These are phyloP conservation scores for Altica lythri DNA, from an alignment of 2,888 invertebrate genomes.

Conservation along the genomic window DNA sequence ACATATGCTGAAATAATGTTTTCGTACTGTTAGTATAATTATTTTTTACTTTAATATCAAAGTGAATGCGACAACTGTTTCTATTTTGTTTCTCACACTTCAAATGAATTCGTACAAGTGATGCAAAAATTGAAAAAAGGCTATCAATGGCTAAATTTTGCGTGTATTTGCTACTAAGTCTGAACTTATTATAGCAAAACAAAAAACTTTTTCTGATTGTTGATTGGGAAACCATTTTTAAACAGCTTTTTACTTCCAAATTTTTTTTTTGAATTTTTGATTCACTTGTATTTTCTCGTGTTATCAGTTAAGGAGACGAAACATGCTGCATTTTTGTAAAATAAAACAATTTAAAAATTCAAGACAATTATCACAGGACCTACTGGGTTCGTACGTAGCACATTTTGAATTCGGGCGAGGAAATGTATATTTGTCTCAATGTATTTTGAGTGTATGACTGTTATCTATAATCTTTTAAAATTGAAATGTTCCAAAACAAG, in stretches of 20 bases:
- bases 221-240: too few relatives aligned
- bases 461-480: constrained; percentile 49
- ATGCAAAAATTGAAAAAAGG: not conserved
- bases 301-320: constrained; percentile 12
- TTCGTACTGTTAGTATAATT: constrained; percentile 26
- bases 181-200: too few relatives aligned
- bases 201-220: too few relatives aligned
- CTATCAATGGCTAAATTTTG: constrained; percentile 1
- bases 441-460: constrained; percentile 49
- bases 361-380: constrained; percentile 25
- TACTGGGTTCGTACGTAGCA: constrained; percentile 31
- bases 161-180: too few relatives aligned
- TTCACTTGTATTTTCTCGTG: too few relatives aligned
- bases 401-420: constrained; percentile 38
- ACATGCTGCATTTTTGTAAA: not conserved
- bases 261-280: too few relatives aligned
- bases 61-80: constrained; percentile 29
- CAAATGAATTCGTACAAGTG: not conserved
- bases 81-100: constrained; percentile 8
- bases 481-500: constrained; percentile 48
- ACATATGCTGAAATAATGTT: not conserved
- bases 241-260: too few relatives aligned
- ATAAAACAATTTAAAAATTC: constrained; percentile 16
- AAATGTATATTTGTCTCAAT: constrained; percentile 49
- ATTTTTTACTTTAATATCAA: constrained; percentile 25